Base-by-base conservation (phyloP, 2,113 vertebrate species). In the Danionella cerebrum region DNA sequence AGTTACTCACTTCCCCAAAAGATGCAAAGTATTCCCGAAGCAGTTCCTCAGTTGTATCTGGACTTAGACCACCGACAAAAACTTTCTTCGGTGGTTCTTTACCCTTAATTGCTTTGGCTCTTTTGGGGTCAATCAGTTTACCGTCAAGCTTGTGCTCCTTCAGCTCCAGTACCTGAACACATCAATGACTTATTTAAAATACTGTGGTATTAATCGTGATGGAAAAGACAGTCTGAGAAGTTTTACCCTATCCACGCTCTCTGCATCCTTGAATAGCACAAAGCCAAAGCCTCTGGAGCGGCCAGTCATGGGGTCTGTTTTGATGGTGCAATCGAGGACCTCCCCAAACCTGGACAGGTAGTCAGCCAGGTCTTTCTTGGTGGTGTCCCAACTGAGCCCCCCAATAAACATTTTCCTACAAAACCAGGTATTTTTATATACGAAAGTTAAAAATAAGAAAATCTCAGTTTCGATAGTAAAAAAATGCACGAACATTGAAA, bases 351-450 rank as follows among this genome's bases (percentile, higher is more conserved):
- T 87, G 36, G 92, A 91, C 55, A 94, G 82, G 69, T 94, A 94
- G n/a, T 93, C 91, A 1, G 90, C 90, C 55, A 94, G 86, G 70
- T 94, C 92, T 71, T 92, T 92, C 85, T 94, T 94, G 83, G 91
- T 93, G 16, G 92, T 94, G 74, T 94, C 92, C 92, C 92, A 94
- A 80, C 92, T 94, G 63, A 94, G 87, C 38, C 92, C 92, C 50
- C 92, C 92, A 66, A 94, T 93, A 64, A 94, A 94, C 92, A 94
- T 94, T 75, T 94, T 94, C 70, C 92, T 94, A 74, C 6, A 71
- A n/a, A n/a, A n/a, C n/a, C n/a, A n/a, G n/a, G n/a, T n/a, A n/a
- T n/a, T n/a, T n/a, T n/a, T n/a, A n/a, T n/a, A n/a, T n/a, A n/a
- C n/a, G n/a, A n/a, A n/a, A n/a, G n/a, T n/a, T n/a, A n/a, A n/a